Evolutionary conservation across 1,140 invertebrate genomes (phyloP), one percentile per base, ranked within the genome.

Genomic region (Mylabris phalerata): DNA sequence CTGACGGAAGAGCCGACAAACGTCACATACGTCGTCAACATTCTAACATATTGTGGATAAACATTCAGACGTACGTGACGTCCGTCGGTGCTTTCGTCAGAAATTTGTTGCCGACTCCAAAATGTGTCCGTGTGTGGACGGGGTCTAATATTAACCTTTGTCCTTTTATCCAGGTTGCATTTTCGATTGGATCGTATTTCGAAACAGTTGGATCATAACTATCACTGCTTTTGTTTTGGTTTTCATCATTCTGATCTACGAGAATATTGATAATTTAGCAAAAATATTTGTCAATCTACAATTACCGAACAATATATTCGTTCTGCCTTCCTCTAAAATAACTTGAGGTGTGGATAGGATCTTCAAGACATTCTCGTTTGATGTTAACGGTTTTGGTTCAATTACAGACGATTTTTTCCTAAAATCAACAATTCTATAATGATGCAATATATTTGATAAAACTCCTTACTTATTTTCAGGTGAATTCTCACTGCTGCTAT

Each of bases 131-230:
- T n/a, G n/a, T n/a, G n/a, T n/a, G n/a, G n/a, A n/a, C n/a, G n/a
- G n/a, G n/a, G n/a, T n/a, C n/a, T 7, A 7, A 32, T 48, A 70
- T 75, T 74, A 77, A 89, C 86, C 82, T 85, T 70, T 94, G 83
- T 4, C 80, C 82, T 44, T 79, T 75, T 66, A 83, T 82, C 95
- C 95, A 98, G 64, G 80, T 86, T 0, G 94, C 94, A 80, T 95
- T 84, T 10, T 91, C 78, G n/a, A 98, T 82, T 2, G 95, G 93
- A 77, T 98, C 82, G 76, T 98, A 97, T 24, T 86, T 86, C 3
- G 76, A 66, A 64, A 84, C 83, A 5, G 78, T 77, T 2, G 95
- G 95, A 76, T 93, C 81, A 72, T 94, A 98, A 42, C 13, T 11
- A 50, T 62, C 51, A 9, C 13, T 61, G 42, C 58, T 52, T 54